Base-by-base conservation (phyloP, 2,113 vertebrate species). In the Tor tambroides region DNA sequence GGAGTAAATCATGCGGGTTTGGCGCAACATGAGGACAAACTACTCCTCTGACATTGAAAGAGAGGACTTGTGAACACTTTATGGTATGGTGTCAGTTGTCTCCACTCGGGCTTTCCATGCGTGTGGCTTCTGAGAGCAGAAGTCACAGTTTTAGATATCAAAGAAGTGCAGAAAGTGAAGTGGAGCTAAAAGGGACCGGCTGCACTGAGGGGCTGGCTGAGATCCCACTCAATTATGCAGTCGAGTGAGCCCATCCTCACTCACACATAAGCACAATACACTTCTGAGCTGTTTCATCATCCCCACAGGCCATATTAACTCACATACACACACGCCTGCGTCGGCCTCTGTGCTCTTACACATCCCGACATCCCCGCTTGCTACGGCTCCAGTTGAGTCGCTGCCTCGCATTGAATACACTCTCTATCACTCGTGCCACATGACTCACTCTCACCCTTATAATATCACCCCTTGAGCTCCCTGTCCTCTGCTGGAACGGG, bases 211-310 rank as follows among this genome's bases (percentile, higher is more conserved):
- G 76, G 21, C 80, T 88, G 89, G 89, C 85, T 84, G 41, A 78
- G 69, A 88, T 88, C 89, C 87, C 87, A 90, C 87, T 90, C 89
- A 90, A 90, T 90, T 90, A 90, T 88, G 89, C 87, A 90, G 75
- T 69, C 81, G 85, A 88, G 77, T 87, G 87, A 85, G 41, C 81
- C 84, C 76, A 86, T 88, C 76, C 56, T 74, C 38, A 69, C 77
- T 80, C 85, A 49, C 82, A 82, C 89, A 88, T 56, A 90, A 72
- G 63, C 77, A 87, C 87, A 83, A 84, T 72, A 69, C 87, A 88
- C 84, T 32, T 83, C 71, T 87, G 85, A 89, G 88, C 82, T 89
- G 82, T 85, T 84, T 80, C 76, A 87, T 83, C 63, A 75, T 84
- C 77, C 85, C 85, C 71, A 46, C 17, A 72, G 85, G 77, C 77